Evolutionary conservation across 2,888 invertebrate genomes (phyloP), one percentile per base, ranked within the genome.

Genomic region (Apotomis betuletana): DNA sequence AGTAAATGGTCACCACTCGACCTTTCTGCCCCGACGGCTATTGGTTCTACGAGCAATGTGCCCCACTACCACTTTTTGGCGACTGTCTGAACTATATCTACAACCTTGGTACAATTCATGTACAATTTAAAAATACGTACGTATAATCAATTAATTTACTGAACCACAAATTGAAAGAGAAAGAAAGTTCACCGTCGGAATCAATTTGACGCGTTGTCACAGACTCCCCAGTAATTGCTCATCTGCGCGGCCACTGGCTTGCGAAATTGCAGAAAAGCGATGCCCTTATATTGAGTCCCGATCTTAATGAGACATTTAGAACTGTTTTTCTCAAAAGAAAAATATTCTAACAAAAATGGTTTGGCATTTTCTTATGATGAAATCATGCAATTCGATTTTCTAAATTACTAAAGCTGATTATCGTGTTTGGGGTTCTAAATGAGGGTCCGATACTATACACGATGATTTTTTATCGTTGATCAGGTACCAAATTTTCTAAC

Each of bases 231-330:
- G 61, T 68, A 73, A 72, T 74, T 72, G 70, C 60, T 75, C 73
- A 75, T 75, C 77, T 77, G 63, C 69, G 59, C 68, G 69, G 58
- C 70, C 75, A 75, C 69, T 75, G 74, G 61, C 57, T 71, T 71
- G 76, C 68, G 70, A 76, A 77, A 77, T 77, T 77, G 68, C 74
- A 67, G 44, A 71, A 60, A 38, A 57, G 55, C 67, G 59, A 38
- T 67, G 12, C 58, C 57, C 63, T 46, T 68, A 52, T 41, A 68
- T 64, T 61, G 49, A 64, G 27, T 57, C 15, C 51, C 36, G 10
- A 59, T 44, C 51, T 49, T 49, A 61, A 62, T 51, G 62, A 67
- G 13, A 65, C 41, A 63, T 51, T 57, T 62, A 62, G 41, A 57
- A 71, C 38, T 38, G 49, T 64, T n/a, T 64, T 64, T 52, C 46